Conservation (phyloP, 2,888 invertebrate species). For the Plagodis pulveraria region DNA sequence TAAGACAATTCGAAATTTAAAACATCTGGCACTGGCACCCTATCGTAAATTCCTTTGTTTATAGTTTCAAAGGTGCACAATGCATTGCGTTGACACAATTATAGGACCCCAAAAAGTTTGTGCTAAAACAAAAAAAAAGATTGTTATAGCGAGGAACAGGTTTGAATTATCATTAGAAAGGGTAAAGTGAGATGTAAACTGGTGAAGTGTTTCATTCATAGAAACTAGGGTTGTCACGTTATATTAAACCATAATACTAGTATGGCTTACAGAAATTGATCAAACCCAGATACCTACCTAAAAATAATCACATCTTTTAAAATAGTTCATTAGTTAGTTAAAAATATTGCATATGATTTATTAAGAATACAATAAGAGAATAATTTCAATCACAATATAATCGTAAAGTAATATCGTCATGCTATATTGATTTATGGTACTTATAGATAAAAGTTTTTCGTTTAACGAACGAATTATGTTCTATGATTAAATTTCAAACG, state of each 20-base stretch:
- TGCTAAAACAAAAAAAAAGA: conserved; percentile 80
- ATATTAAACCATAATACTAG: not conserved
- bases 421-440: too few relatives aligned
- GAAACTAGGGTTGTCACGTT: conserved; percentile 56
- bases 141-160: conserved; percentile 75
- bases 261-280: too few relatives aligned
- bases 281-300: too few relatives aligned
- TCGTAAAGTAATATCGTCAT: too few relatives aligned
- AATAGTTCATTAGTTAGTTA: too few relatives aligned
- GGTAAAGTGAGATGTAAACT: conserved; percentile 78
- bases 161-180: conserved; percentile 79
- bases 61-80: conserved; percentile 66
- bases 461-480: too few relatives aligned
- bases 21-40: conserved; percentile 70
- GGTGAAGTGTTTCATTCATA: conserved; percentile 63
- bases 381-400: too few relatives aligned
- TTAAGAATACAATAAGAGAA: too few relatives aligned
- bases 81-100: conserved; percentile 78
- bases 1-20: conserved; percentile 68
- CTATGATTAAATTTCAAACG: too few relatives aligned
- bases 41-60: conserved; percentile 60
- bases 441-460: too few relatives aligned
- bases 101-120: conserved; percentile 59
- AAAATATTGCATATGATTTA: too few relatives aligned
- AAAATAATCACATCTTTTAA: too few relatives aligned